Conservation (phyloP, 2,888 invertebrate genomes). For the Erpobdella octoculata region DNA sequence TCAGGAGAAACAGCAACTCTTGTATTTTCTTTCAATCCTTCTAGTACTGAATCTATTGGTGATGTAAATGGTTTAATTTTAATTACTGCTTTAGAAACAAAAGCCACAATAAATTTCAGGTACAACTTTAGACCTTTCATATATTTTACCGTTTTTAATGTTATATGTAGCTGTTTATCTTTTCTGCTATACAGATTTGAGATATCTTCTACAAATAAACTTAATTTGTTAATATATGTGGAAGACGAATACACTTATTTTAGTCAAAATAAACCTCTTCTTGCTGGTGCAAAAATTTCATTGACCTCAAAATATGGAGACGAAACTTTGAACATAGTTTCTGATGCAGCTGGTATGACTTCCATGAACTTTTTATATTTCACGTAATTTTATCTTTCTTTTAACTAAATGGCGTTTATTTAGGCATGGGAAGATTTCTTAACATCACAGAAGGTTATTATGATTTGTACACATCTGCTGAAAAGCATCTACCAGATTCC, state of each 20-base stretch:
- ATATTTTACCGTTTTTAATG: background rate
- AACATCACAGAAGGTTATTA: slow-evolving; percentile 30
- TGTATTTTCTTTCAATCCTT: slow-evolving; percentile 34
- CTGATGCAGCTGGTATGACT: slow-evolving; percentile 26
- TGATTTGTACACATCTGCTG: slow-evolving; percentile 24
- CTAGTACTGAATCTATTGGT: slow-evolving; percentile 31
- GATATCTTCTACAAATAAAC: slow-evolving; percentile 34
- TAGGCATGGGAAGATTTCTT: slow-evolving; percentile 27
- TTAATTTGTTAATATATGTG: slow-evolving; percentile 37
- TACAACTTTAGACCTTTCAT: background rate
- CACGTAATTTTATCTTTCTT: background rate
- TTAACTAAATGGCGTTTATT: background rate
- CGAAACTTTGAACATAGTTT: slow-evolving; percentile 14
- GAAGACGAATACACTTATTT: slow-evolving; percentile 43
- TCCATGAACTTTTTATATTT: background rate
- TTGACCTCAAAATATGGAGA: slow-evolving; percentile 35
- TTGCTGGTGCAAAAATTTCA: slow-evolving; percentile 36
- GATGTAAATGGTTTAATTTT: slow-evolving; percentile 10
- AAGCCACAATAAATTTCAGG: slow-evolving; percentile 21
- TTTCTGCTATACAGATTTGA: slow-evolving; percentile 32
- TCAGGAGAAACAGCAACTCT: slow-evolving; percentile 32
- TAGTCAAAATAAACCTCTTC: slow-evolving; percentile 37
- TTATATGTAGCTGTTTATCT: no score
- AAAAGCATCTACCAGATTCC: slow-evolving; percentile 20
- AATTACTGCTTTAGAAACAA: slow-evolving; percentile 21